These are phyloP conservation scores for Plagiodera versicolora DNA, from an alignment of 2,888 invertebrate species.

Conservation along the genomic window DNA sequence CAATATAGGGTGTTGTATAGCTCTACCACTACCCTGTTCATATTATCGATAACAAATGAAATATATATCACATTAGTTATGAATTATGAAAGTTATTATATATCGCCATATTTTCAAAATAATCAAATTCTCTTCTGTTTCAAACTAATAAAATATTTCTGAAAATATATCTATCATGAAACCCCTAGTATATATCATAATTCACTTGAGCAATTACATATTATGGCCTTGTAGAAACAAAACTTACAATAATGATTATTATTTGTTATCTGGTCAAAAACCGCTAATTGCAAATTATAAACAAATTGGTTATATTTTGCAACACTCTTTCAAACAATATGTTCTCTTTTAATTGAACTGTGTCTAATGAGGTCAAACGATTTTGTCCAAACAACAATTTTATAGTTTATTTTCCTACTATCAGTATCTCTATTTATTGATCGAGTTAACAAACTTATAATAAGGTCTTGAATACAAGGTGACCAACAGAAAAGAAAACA, in stretches of 20 bases:
- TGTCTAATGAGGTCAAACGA: constrained; percentile 2
- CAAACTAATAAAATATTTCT: too few relatives aligned
- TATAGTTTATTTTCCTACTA: neutral
- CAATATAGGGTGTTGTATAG: too few relatives aligned
- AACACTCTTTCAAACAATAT: neutral
- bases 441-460: neutral
- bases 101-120: too few relatives aligned
- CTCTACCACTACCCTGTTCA: too few relatives aligned
- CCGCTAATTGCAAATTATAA: neutral
- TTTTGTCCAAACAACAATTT: constrained; percentile 9
- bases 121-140: too few relatives aligned
- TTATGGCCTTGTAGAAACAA: too few relatives aligned
- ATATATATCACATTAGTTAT: too few relatives aligned
- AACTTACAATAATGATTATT: neutral
- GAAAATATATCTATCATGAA: neutral
- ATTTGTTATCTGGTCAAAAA: neutral
- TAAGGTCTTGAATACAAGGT: neutral
- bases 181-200: neutral
- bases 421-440: neutral
- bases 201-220: too few relatives aligned
- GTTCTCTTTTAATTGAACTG: neutral
- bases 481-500: too few relatives aligned
- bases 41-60: too few relatives aligned
- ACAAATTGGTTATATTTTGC: constrained; percentile 1
- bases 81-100: too few relatives aligned